phyloP scores from a whole-genome alignment of 1,140 invertebrate genomes.

The Periplaneta americana region DNA sequence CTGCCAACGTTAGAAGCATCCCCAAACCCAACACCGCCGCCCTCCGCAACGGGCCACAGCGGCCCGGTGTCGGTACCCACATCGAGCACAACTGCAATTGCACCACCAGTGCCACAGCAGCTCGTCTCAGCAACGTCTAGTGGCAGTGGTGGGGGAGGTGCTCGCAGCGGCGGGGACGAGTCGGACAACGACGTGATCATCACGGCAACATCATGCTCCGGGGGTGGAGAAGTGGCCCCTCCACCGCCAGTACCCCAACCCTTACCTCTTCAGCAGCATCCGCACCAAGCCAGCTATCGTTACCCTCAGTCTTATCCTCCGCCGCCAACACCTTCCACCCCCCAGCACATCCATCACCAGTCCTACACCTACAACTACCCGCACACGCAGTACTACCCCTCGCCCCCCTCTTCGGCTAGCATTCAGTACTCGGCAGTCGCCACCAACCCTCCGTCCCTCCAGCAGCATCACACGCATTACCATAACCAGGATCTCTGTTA shows the following conservation, averaged over 20 bases:
- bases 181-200: conserved; percentile 40
- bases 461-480: conserved; percentile 40
- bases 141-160: neutral
- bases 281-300: conserved; percentile 25
- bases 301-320: conserved; percentile 35
- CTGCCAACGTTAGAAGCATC: conserved; percentile 33
- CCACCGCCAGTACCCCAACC: neutral
- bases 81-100: neutral
- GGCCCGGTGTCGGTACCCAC: conserved; percentile 23
- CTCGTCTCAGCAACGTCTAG: neutral
- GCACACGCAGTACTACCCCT: conserved; percentile 26
- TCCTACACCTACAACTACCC: conserved; percentile 16
- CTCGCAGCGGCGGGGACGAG: conserved; percentile 22
- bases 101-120: neutral
- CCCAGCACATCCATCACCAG: conserved; percentile 19
- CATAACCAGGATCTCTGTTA: conserved; percentile 50
- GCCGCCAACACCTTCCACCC: conserved; percentile 38
- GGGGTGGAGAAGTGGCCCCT: neutral
- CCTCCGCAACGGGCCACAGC: conserved; percentile 29
- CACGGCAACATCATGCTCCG: conserved; percentile 18
- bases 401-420: conserved; percentile 24
- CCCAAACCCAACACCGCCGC: conserved; percentile 40
- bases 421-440: conserved; percentile 17
- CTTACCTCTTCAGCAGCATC: conserved; percentile 23
- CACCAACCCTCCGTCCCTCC: conserved; percentile 34